Base-by-base conservation (phyloP, 2,888 invertebrate genomes). In the Drosophila pseudotakahashii region DNA sequence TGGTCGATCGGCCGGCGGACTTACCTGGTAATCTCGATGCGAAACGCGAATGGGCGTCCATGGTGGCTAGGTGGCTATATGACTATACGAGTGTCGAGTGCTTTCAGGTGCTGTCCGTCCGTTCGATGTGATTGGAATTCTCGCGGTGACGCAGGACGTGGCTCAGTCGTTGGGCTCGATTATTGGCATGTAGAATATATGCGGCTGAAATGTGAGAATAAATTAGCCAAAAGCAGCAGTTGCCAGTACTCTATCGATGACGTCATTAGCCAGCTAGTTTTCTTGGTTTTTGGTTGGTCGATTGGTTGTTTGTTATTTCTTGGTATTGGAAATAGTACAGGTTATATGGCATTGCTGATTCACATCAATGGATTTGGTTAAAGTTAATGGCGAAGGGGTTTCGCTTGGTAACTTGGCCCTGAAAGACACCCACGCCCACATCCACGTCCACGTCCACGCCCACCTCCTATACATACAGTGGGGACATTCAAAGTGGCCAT, bases 1-100 rank as follows among this genome's bases (percentile, higher is more conserved):
- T 70, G 77, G 59, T 48, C 57, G 48, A 44, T 26, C 32, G 34
- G 60, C 59, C 59, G 60, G 52, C 67, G 52, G 51, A 76, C 81
- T 86, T 78, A 84, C 84, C 84, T 82, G 84, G 84, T 50, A 84
- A 73, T 77, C 84, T 80, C 59, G 77, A 32, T 73, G 82, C 66
- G 66, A 84, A 84, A 70, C 75, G 85, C 73, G 81, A 80, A 81
- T 87, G 82, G 73, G 59, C 61, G 73, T 83, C 82, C 82, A 83
- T 83, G 64, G 82, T 69, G 64, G 50, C 30, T 42, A 47, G 50
- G 37, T 39, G 34, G 10, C 3, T 34, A 1, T 10, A 4, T 10
- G 3, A 34, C 39, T 37, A 30, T 39, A 13, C 5, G 11, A 23
- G n/a, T n/a, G 48, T 34, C 13, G 30, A 11, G 34, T 44, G 42